Base-by-base conservation (phyloP, 2,113 vertebrate species). In the Zosterops hypoxanthus region DNA sequence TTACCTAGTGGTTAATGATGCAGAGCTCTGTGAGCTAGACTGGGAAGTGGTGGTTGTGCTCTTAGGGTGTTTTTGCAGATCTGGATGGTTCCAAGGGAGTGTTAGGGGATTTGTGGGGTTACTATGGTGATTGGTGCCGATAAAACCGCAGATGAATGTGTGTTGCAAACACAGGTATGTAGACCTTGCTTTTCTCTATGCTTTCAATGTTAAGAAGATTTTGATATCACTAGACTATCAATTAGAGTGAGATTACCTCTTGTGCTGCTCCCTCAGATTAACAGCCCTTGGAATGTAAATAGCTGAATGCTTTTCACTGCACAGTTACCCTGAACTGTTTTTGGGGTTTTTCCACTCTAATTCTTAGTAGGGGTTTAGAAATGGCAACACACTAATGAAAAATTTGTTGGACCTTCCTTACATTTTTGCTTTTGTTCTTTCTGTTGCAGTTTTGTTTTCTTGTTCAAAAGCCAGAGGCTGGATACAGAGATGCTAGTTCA, bases 1-100 rank as follows among this genome's bases (percentile, higher is more conserved):
- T 97, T 97, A 95, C 81, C 92, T 97, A 90, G 64, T 78, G 90
- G 46, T 84, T 97, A 97, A 96, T 90, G 92, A 96, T 88, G 89
- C 91, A 61, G 59, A 65, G 53, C 64, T 77, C 44, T 59, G 26
- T 10, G 63, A 93, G 56, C 75, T 24, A 11, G 49, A 52, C 81
- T 71, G 84, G 49, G 64, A 80, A 91, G 61, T 2, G 1, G 63
- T 41, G 72, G 73, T 36, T 66, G 23, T 53, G 49, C 24, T 64
- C 23, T 46, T 63, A 25, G 20, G 24, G 15, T 39, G 29, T 41
- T 93, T 86, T 64, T 72, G 14, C 68, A 87, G n/a, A n/a, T 36
- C 63, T 66, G 63, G 50, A 56, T 52, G 47, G 52, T 86, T 94
- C 63, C 41, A 81, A 76, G n/a, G 36, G 42, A 65, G 47, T 4